phyloP scores from a whole-genome alignment of 2,888 invertebrate species.

The Scaptomyza parva region DNA sequence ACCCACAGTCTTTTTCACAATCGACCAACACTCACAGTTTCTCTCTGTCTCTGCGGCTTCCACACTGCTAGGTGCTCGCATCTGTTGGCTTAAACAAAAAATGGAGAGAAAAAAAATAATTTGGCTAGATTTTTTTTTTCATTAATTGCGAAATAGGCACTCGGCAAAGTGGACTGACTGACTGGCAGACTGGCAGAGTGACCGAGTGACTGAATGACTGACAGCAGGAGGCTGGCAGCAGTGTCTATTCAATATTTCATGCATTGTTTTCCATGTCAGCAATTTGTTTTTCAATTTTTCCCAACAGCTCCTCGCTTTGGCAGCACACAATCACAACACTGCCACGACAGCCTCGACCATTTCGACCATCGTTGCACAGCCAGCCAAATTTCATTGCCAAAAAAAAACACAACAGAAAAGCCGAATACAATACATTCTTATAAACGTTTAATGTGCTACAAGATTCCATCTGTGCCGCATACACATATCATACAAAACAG shows the following conservation, averaged over 20 bases:
- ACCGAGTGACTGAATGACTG: constrained; percentile 7
- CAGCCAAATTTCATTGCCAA: constrained; percentile 48
- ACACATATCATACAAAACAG: not conserved
- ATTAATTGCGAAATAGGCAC: constrained; percentile 73
- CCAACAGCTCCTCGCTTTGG: constrained; percentile 5
- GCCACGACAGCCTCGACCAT: not conserved
- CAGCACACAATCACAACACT: constrained; percentile 19
- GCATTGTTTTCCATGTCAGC: constrained; percentile 55
- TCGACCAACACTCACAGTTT: constrained; percentile 2
- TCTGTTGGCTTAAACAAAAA: constrained; percentile 62
- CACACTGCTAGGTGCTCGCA: constrained; percentile 27
- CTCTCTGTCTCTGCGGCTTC: constrained; percentile 1
- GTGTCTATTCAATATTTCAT: constrained; percentile 67
- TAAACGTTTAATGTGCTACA: constrained; percentile 27
- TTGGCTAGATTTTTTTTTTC: constrained; percentile 61
- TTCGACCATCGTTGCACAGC: constrained; percentile 17
- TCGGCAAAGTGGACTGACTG: constrained; percentile 18
- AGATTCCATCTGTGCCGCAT: constrained; percentile 19
- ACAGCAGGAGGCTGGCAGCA: constrained; percentile 28
- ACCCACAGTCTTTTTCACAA: constrained; percentile 18
- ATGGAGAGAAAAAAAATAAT: constrained; percentile 68
- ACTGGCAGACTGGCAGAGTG: constrained; percentile 17
- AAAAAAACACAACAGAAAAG: constrained; percentile 24
- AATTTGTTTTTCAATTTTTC: constrained; percentile 57
- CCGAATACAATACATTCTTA: constrained; percentile 12